A percentile compares a stretch with the other conserved stretches of the same genome.
Evolutionary conservation across 2,888 invertebrate genomes (phyloP).

Genomic region (Drosophila rellima): DNA sequence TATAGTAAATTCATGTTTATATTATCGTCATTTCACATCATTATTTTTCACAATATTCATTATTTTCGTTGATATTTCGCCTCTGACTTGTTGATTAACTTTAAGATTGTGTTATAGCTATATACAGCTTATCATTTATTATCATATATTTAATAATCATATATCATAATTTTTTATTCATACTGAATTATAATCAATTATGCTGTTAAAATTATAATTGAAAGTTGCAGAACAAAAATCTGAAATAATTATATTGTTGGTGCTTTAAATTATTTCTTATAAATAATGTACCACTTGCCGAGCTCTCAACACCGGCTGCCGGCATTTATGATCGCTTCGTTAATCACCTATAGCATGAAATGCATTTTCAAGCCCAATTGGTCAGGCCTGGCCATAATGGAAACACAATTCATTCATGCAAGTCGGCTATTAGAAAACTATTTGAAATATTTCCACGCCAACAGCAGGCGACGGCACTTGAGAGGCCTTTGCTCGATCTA

Average conservation of each 20-base stretch:
- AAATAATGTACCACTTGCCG: conserved; percentile 26
- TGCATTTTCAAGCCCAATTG: conserved; percentile 54
- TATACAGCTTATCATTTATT: no score
- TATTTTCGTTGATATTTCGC: background rate
- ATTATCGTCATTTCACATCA: background rate
- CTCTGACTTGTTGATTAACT: no score
- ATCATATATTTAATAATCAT: background rate
- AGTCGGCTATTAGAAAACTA: conserved; percentile 72
- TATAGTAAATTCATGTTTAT: background rate
- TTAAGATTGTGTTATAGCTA: no score
- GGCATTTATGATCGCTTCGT: conserved; percentile 40
- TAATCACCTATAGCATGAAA: conserved; percentile 60
- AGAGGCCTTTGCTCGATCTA: conserved; percentile 33
- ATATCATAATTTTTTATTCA: background rate
- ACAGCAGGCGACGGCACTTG: conserved; percentile 24
- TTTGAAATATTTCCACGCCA: conserved; percentile 77
- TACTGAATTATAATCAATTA: background rate
- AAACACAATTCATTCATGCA: conserved; percentile 65
- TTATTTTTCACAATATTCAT: background rate
- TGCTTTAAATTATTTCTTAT: background rate
- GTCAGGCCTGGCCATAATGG: conserved; percentile 37
- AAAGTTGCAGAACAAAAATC: conserved; percentile 19
- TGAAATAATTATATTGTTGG: conserved; percentile 30
- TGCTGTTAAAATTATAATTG: conserved; percentile 4
- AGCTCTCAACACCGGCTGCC: conserved; percentile 22